phyloP scores from a whole-genome alignment of 2,797 vertebrate species.

The Darevskia mixta region DNA sequence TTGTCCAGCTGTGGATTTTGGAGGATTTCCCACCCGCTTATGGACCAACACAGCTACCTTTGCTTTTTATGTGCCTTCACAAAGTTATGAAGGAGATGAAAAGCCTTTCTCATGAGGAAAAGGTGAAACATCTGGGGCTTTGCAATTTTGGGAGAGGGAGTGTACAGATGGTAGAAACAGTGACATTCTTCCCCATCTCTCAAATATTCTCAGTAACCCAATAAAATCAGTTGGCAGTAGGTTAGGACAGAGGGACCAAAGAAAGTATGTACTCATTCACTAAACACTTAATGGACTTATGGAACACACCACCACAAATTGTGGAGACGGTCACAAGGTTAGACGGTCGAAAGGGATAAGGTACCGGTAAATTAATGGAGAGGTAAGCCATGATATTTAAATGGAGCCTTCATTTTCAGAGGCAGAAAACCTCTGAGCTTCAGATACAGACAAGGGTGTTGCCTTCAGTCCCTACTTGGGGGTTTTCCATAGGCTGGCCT shows the following conservation, averaged over 20 bases:
- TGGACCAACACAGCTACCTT: too few species aligned
- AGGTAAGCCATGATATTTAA: neutral
- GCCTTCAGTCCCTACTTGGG: neutral
- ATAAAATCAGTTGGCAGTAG: neutral
- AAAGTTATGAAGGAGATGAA: neutral
- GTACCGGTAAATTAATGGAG: neutral
- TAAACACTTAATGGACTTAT: neutral
- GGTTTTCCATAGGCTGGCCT: neutral
- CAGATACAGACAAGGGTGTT: neutral
- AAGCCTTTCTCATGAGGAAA: neutral
- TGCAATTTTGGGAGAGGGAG: neutral
- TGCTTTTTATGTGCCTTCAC: too few species aligned
- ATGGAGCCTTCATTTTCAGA: neutral
- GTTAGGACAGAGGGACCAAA: neutral
- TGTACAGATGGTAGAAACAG: neutral
- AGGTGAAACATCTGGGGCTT: neutral
- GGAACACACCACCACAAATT: neutral
- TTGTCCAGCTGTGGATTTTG: too few species aligned
- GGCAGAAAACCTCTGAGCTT: neutral
- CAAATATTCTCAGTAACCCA: neutral
- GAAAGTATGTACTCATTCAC: neutral
- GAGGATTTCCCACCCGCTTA: too few species aligned
- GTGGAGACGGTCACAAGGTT: neutral
- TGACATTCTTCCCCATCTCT: neutral
- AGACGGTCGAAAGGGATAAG: too few species aligned